Conservation (phyloP, 2,888 invertebrate species). For the Apamea sordens region DNA sequence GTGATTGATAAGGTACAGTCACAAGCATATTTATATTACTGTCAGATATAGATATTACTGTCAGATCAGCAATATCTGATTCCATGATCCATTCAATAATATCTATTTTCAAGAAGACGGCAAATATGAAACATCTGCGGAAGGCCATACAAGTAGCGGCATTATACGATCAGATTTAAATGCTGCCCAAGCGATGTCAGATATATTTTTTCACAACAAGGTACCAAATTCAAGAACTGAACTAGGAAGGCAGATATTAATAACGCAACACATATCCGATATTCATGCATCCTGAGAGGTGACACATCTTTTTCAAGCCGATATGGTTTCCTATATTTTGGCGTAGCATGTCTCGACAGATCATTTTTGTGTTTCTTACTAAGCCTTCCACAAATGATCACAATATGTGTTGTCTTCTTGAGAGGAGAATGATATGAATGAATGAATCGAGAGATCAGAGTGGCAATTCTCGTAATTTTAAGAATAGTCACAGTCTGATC, state of each 20-base stretch:
- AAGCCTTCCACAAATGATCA: background rate
- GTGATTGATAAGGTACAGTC: background rate
- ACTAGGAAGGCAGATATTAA: too few species aligned
- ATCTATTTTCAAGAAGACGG: background rate
- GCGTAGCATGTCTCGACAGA: background rate
- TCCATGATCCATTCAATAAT: background rate
- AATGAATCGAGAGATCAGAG: background rate
- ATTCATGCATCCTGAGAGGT: background rate
- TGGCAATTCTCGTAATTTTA: background rate
- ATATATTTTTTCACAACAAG: slow-evolving; percentile 3
- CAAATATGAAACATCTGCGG: background rate
- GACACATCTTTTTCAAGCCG: background rate
- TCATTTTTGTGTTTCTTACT: background rate
- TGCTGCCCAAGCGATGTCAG: background rate
- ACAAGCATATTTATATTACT: background rate
- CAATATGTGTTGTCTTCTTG: background rate
- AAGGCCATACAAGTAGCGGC: background rate
- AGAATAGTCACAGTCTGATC: background rate
- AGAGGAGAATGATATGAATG: background rate
- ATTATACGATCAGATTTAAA: background rate
- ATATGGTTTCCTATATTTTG: background rate
- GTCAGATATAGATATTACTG: too few species aligned
- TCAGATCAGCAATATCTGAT: too few species aligned
- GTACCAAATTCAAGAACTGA: background rate
- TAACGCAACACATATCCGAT: background rate